phyloP scores from a whole-genome alignment of 64 coral and sea anemone species.

The Stichodactyla helianthus region DNA sequence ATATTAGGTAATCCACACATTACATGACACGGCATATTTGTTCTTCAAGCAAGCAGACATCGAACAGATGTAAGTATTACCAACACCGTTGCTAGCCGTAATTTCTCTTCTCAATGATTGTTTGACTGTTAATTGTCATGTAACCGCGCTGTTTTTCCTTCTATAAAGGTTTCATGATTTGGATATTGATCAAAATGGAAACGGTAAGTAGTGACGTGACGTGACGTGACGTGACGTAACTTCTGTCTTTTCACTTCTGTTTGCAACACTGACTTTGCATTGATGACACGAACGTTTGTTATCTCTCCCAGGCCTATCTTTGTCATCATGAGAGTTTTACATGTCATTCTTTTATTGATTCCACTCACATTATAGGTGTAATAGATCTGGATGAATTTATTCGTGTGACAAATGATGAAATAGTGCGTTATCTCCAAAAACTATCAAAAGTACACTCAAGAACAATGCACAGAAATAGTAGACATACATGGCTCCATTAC shows the following conservation, averaged over 20 bases:
- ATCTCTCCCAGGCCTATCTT: no score
- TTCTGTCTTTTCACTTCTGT: not conserved
- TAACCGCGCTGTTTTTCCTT: not conserved
- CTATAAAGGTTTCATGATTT: constrained; percentile 61
- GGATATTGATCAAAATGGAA: constrained; percentile 62
- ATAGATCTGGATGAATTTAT: constrained; percentile 75
- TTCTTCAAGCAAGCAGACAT: constrained; percentile 73
- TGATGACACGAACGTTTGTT: no score
- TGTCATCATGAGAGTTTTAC: no score
- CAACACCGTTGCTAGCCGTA: no score
- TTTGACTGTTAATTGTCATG: no score
- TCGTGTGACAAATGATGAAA: constrained; percentile 48
- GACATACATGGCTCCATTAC: constrained; percentile 78
- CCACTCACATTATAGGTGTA: constrained; percentile 22
- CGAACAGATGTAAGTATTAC: constrained; percentile 65
- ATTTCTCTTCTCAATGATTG: no score
- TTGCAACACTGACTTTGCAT: no score
- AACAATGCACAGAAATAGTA: constrained; percentile 62
- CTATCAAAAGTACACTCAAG: constrained; percentile 51
- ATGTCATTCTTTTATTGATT: no score
- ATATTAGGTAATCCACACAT: constrained; percentile 64
- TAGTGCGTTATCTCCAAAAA: constrained; percentile 68
- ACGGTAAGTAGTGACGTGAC: constrained; percentile 42
- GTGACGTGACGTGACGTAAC: not conserved
- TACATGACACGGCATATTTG: constrained; percentile 74